These are phyloP conservation scores for crab-eating macaque (Macaca fascicularis) DNA, from an alignment of 2,113 vertebrate genomes.

Conservation along the genomic window DNA sequence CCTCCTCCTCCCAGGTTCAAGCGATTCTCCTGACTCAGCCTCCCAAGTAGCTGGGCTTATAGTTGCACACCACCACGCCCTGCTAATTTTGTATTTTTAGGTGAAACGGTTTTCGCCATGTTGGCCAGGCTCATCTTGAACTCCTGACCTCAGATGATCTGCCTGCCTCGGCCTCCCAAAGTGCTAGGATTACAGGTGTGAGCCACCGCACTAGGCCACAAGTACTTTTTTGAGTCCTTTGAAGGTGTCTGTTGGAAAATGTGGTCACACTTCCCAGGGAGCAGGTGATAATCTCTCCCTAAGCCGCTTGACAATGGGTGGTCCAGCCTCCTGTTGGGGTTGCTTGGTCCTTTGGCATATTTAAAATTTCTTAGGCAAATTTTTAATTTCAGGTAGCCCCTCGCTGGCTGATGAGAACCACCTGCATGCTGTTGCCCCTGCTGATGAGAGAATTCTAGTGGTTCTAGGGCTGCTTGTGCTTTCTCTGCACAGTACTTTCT, in stretches of 20 bases:
- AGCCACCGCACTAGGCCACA: no score
- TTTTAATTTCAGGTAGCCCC: not conserved
- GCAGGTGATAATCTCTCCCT: not conserved
- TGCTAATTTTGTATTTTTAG: no score
- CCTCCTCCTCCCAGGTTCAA: no score
- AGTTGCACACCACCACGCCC: no score
- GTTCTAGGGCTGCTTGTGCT: not conserved
- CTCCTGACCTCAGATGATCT: no score
- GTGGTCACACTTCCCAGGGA: not conserved
- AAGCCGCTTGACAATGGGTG: not conserved
- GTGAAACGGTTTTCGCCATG: no score
- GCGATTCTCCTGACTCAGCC: no score
- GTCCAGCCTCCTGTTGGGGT: not conserved
- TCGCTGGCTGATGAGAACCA: not conserved
- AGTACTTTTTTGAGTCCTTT: not conserved
- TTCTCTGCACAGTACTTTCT: accelerated
- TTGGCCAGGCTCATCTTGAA: no score
- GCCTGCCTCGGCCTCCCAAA: no score
- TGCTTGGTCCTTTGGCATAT: not conserved
- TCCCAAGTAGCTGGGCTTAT: no score
- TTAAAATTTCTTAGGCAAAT: not conserved
- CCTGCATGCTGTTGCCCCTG: no score
- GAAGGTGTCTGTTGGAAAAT: not conserved
- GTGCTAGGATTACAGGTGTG: no score
- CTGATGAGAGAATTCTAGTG: not conserved